Conservation (phyloP, 1,140 invertebrate species). For the Leptinotarsa texana region DNA sequence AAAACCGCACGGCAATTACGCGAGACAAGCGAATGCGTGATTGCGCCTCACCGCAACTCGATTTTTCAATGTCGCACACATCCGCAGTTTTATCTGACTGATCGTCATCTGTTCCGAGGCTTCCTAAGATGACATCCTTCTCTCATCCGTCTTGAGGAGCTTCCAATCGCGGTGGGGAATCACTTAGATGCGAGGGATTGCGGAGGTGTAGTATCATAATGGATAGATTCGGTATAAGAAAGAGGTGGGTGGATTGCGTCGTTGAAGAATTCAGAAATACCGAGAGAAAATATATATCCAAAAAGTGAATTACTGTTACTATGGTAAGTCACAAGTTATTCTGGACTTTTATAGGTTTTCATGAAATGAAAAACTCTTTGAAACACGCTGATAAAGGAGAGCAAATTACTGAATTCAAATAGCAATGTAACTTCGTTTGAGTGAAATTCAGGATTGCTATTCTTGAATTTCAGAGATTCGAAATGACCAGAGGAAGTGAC, state of each 20-base stretch:
- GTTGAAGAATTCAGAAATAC: no score
- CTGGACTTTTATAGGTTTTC: no score
- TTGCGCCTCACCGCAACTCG: constrained; percentile 28
- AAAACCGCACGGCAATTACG: constrained; percentile 24
- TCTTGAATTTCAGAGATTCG: no score
- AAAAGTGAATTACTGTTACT: no score
- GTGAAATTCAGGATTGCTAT: no score
- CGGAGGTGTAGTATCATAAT: background rate
- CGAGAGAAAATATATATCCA: no score
- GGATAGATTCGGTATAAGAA: background rate
- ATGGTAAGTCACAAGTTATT: no score
- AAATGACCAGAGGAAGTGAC: no score
- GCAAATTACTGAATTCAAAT: no score
- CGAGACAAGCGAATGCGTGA: constrained; percentile 28
- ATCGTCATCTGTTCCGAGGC: constrained; percentile 43
- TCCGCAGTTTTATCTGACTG: constrained; percentile 37
- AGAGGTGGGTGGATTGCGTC: background rate
- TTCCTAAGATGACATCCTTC: constrained; percentile 41
- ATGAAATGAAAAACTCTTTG: no score
- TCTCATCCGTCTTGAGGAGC: constrained; percentile 44
- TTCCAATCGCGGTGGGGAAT: constrained; percentile 13
- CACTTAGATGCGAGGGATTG: background rate
- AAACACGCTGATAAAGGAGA: no score
- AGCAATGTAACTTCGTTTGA: no score
- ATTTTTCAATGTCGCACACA: constrained; percentile 40